Conservation (phyloP, 2,113 vertebrate genomes). For the Vimba vimba region DNA sequence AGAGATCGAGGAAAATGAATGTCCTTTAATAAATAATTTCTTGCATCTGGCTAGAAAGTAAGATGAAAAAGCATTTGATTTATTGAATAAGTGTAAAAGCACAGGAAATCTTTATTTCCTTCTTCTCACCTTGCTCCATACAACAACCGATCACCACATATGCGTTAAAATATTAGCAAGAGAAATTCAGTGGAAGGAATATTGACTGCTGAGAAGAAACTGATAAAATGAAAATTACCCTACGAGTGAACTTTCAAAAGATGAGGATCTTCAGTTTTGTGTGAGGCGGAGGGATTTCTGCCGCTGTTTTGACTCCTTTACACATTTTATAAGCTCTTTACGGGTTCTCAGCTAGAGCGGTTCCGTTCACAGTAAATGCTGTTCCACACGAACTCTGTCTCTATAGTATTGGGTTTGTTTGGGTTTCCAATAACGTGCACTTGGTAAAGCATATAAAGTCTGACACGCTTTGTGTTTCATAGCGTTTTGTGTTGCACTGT, state of each 20-base stretch:
- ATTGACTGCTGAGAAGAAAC: neutral
- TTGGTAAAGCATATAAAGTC: too few relatives aligned
- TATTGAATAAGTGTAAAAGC: neutral
- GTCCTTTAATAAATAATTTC: neutral
- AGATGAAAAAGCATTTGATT: neutral
- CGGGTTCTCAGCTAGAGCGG: too few relatives aligned
- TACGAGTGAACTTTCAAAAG: constrained; percentile 45
- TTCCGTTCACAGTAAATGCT: too few relatives aligned
- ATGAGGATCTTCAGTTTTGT: neutral
- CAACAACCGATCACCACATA: neutral
- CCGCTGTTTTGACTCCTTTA: too few relatives aligned
- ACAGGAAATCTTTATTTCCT: neutral
- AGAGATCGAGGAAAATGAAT: neutral
- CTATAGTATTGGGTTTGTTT: too few relatives aligned
- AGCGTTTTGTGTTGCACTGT: too few relatives aligned
- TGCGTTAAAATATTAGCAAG: neutral
- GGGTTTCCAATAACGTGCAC: too few relatives aligned
- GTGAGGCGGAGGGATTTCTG: too few relatives aligned
- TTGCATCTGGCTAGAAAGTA: neutral
- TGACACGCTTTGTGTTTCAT: too few relatives aligned
- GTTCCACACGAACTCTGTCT: too few relatives aligned
- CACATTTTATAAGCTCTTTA: too few relatives aligned
- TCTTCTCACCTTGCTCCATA: neutral
- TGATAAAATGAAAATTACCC: constrained; percentile 32
- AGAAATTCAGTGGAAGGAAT: constrained; percentile 6